Conservation (phyloP, 2,113 vertebrate genomes). For the Cercocebus atys region DNA sequence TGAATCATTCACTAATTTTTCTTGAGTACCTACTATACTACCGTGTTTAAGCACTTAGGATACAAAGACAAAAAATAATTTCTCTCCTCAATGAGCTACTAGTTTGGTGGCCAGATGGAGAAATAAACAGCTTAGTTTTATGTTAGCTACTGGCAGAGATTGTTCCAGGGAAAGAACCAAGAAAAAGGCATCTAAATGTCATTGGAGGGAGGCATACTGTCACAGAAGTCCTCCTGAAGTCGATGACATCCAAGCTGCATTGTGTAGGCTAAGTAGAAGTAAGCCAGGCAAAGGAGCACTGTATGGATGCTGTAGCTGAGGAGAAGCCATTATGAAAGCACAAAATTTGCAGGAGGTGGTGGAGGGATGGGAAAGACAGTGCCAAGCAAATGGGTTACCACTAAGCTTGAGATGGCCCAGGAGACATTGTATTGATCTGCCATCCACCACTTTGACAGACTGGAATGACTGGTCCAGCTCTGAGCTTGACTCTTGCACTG, state of each 20-base stretch:
- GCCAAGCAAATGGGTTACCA: not conserved
- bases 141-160: not conserved
- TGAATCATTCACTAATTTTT: not conserved
- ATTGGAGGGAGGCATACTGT: not conserved
- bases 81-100: not conserved
- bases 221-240: not conserved
- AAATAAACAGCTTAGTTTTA: not conserved
- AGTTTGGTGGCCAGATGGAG: not conserved
- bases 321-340: not conserved
- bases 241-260: not conserved
- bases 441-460: not conserved
- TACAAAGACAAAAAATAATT: not conserved
- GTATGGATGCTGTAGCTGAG: rapidly evolving
- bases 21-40: not conserved
- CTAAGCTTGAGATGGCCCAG: not conserved
- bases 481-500: not conserved
- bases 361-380: rapidly evolving
- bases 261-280: not conserved
- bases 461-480: not conserved
- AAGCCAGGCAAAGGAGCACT: not conserved
- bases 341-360: not conserved
- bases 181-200: not conserved
- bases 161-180: not conserved
- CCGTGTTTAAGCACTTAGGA: not conserved
- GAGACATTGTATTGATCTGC: not conserved